Evolutionary conservation across 2,797 vertebrate genomes (phyloP).

Genomic region (Microchirus variegatus): DNA sequence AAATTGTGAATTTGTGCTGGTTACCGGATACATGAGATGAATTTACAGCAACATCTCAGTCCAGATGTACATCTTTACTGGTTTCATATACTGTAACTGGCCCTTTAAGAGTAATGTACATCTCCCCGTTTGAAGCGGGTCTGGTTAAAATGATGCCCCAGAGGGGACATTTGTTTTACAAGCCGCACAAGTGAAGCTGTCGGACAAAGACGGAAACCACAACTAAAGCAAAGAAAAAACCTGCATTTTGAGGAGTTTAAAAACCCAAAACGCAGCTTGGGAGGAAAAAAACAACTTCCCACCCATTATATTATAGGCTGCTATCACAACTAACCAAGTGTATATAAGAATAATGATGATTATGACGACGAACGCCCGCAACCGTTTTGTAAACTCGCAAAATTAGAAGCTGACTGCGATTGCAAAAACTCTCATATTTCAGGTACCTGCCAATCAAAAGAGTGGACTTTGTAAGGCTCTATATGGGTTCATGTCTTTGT

Average conservation of each 20-base stretch:
- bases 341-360: slow-evolving; percentile 21
- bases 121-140: not conserved
- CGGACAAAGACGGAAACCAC: slow-evolving; percentile 51
- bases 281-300: slow-evolving; percentile 34
- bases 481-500: slow-evolving; percentile 33
- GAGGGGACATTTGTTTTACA: slow-evolving; percentile 56
- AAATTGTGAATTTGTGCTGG: not conserved
- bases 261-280: slow-evolving; percentile 36
- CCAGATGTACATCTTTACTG: not conserved
- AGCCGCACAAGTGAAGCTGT: slow-evolving; percentile 48
- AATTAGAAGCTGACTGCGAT: slow-evolving; percentile 51
- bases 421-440: slow-evolving; percentile 57
- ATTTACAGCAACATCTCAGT: not conserved
- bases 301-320: slow-evolving; percentile 7
- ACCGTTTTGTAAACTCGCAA: slow-evolving; percentile 32
- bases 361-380: slow-evolving; percentile 13
- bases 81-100: not conserved
- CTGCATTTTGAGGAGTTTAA: slow-evolving; percentile 49
- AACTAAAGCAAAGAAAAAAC: slow-evolving; percentile 52
- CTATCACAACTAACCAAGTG: slow-evolving; percentile 15
- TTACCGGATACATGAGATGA: not conserved
- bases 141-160: slow-evolving; percentile 27
- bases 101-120: not conserved
- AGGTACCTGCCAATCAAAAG: slow-evolving; percentile 37
- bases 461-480: slow-evolving; percentile 29